Evolutionary conservation across 1,140 invertebrate genomes (phyloP).

Genomic region (Colletes gigas): DNA sequence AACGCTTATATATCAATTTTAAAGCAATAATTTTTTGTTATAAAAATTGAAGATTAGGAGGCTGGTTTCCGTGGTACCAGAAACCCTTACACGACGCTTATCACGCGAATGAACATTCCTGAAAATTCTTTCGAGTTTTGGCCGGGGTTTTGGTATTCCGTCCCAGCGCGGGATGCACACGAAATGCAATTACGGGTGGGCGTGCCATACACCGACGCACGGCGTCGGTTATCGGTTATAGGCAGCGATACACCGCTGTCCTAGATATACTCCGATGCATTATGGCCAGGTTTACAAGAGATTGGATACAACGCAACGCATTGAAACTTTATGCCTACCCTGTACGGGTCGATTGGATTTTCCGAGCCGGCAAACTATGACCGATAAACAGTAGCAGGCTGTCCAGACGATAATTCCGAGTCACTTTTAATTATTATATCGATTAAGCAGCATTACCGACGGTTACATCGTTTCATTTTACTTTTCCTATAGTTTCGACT

Average conservation of each 20-base stretch:
- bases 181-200: slow-evolving; percentile 14
- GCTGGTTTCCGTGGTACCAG: too few species aligned
- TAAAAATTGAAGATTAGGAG: too few species aligned
- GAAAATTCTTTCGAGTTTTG: too few species aligned
- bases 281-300: slow-evolving; percentile 50
- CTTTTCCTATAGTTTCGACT: too few species aligned
- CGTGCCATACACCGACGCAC: not conserved
- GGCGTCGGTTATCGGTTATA: slow-evolving; percentile 47
- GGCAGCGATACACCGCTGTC: slow-evolving; percentile 33
- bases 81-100: too few species aligned
- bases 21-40: too few species aligned
- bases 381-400: slow-evolving; percentile 11
- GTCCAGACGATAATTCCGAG: too few species aligned
- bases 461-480: too few species aligned
- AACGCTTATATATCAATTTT: too few species aligned
- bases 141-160: not conserved
- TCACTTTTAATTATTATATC: too few species aligned
- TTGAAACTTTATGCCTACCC: slow-evolving; percentile 44
- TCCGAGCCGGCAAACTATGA: slow-evolving; percentile 1
- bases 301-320: slow-evolving; percentile 39
- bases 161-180: not conserved
- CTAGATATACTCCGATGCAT: slow-evolving; percentile 46
- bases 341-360: slow-evolving; percentile 45
- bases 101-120: too few species aligned
- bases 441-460: too few species aligned